A percentile compares a stretch with the other conserved stretches of the same genome.
Conservation (phyloP, 1,140 invertebrate genomes). For the Potamilus streckersoni region DNA sequence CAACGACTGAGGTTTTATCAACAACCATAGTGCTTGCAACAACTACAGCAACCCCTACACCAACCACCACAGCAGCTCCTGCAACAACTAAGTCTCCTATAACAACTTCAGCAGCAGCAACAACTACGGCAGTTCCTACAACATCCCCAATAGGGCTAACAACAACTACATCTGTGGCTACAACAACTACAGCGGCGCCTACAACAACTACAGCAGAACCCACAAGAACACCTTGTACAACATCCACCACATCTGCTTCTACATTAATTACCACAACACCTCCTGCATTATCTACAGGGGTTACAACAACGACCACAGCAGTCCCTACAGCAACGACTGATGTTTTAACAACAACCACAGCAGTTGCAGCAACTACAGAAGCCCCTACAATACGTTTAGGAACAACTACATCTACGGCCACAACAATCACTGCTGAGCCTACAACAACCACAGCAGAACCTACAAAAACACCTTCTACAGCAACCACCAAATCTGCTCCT, state of each 20-base stretch:
- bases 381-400: neutral
- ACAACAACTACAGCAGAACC: too few species aligned
- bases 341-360: too few species aligned
- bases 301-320: neutral
- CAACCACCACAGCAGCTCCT: too few species aligned
- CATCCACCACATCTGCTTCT: neutral
- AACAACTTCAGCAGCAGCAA: neutral
- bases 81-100: too few species aligned
- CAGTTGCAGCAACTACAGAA: too few species aligned
- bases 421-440: neutral
- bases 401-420: neutral
- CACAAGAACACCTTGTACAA: too few species aligned
- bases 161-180: neutral
- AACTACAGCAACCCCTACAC: too few species aligned
- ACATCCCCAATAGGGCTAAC: too few species aligned
- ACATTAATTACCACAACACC: neutral
- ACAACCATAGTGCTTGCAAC: too few species aligned
- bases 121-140: neutral
- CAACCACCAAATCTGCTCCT: too few species aligned
- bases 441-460: neutral
- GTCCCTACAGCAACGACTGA: neutral
- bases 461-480: too few species aligned
- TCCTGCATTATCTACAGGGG: neutral
- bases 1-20: too few species aligned
- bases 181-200: neutral